Evolutionary conservation across 37 sponge, comb jelly and placozoan species (phyloP).

Genomic region (Haliclona indistincta): DNA sequence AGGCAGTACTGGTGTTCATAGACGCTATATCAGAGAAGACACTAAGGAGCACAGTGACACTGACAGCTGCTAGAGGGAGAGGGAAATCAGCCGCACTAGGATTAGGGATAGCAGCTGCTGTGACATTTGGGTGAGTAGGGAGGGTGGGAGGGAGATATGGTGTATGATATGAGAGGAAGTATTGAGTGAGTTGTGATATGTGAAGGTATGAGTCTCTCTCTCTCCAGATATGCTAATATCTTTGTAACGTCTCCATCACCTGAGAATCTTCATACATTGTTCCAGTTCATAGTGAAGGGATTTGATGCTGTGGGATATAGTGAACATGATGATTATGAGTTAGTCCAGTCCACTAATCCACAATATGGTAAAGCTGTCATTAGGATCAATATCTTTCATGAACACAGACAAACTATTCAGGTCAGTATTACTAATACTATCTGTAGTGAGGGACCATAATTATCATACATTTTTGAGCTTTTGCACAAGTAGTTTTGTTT

Average conservation of each 20-base stretch:
- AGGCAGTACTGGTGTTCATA: slow-evolving; percentile 85
- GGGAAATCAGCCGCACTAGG: slow-evolving; percentile 97
- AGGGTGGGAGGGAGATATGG: too few relatives aligned
- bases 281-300: slow-evolving; percentile 95
- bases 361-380: slow-evolving; percentile 91
- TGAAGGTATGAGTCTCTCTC: neutral
- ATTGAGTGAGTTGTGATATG: neutral
- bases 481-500: too few relatives aligned
- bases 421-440: slow-evolving; percentile 13
- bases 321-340: slow-evolving; percentile 74
- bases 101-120: slow-evolving; percentile 84
- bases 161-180: neutral
- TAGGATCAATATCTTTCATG: slow-evolving; percentile 85
- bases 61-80: slow-evolving; percentile 97
- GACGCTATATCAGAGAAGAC: slow-evolving; percentile 97
- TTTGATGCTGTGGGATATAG: slow-evolving; percentile 83
- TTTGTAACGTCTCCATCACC: slow-evolving; percentile 96
- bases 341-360: slow-evolving; percentile 90
- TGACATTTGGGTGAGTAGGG: slow-evolving; percentile 88
- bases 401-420: slow-evolving; percentile 96
- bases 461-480: too few relatives aligned
- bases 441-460: too few relatives aligned
- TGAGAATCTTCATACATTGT: slow-evolving; percentile 93
- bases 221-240: slow-evolving; percentile 86
- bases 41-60: slow-evolving; percentile 78